Evolutionary conservation across 1,140 invertebrate genomes (phyloP).

Genomic region (Rhizoglyphus robini): DNA sequence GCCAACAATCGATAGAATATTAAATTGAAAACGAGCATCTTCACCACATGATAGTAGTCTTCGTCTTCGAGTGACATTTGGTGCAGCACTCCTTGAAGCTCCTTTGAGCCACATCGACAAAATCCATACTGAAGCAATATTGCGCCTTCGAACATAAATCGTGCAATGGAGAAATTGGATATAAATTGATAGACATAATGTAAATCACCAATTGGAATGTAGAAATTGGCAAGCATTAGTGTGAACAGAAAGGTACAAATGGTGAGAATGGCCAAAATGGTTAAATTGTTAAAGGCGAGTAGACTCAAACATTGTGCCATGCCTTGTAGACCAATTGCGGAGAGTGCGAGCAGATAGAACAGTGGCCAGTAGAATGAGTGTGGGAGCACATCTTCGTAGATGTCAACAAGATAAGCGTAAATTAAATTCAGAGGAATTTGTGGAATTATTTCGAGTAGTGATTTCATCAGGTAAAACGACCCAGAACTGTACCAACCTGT

Average conservation of each 20-base stretch:
- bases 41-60: neutral
- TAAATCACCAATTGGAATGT: neutral
- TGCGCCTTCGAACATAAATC: neutral
- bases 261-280: neutral
- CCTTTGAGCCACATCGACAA: neutral
- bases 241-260: neutral
- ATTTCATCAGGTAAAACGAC: neutral
- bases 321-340: neutral
- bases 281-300: neutral
- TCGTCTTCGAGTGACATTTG: neutral
- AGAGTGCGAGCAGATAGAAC: neutral
- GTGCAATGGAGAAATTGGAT: neutral
- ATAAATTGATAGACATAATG: slow-evolving; percentile 8
- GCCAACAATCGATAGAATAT: neutral
- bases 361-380: neutral
- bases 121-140: slow-evolving; percentile 13
- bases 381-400: neutral
- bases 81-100: neutral
- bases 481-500: slow-evolving; percentile 5
- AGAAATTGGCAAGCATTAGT: neutral
- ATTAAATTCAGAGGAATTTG: neutral
- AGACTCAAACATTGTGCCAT: neutral
- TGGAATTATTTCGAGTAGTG: neutral
- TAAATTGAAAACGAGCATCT: slow-evolving; percentile 2
- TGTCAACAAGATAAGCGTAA: neutral